Conservation (phyloP, 2,113 vertebrate genomes). For the Chloroceryle aenea region DNA sequence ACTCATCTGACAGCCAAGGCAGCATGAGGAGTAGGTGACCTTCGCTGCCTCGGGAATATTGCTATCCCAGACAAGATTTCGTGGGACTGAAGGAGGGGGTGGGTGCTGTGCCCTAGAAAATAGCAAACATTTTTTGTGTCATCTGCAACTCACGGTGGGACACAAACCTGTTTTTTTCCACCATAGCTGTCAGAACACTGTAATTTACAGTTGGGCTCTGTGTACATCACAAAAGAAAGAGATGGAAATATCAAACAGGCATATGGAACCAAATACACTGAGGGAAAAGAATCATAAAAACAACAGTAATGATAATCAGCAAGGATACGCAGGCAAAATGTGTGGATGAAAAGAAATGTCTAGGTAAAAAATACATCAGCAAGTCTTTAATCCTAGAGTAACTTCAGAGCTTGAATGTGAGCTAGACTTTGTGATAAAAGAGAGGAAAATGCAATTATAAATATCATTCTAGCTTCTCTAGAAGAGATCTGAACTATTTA, state of each 20-base stretch:
- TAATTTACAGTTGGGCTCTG: background rate
- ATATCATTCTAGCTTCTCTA: background rate
- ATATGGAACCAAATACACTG: background rate
- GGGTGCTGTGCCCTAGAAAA: background rate
- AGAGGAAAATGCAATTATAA: background rate
- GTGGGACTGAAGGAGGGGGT: background rate
- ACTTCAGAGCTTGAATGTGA: background rate
- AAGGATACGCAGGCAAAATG: background rate
- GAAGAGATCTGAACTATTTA: slow-evolving; percentile 1
- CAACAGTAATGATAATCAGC: background rate
- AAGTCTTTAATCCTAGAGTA: background rate
- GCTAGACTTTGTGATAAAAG: background rate
- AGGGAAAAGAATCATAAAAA: background rate
- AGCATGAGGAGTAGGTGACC: background rate
- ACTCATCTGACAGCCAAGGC: background rate
- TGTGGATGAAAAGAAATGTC: background rate
- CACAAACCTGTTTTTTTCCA: background rate
- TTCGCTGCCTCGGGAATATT: background rate
- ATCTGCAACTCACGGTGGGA: background rate
- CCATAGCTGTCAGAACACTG: background rate
- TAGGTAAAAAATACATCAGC: background rate
- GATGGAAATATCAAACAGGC: background rate
- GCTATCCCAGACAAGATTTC: background rate
- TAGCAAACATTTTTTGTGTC: background rate
- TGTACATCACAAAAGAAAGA: background rate